A percentile compares a stretch with the other conserved stretches of the same genome.
Conservation (phyloP, 1,140 invertebrate genomes). For the Drosophila arawakana region DNA sequence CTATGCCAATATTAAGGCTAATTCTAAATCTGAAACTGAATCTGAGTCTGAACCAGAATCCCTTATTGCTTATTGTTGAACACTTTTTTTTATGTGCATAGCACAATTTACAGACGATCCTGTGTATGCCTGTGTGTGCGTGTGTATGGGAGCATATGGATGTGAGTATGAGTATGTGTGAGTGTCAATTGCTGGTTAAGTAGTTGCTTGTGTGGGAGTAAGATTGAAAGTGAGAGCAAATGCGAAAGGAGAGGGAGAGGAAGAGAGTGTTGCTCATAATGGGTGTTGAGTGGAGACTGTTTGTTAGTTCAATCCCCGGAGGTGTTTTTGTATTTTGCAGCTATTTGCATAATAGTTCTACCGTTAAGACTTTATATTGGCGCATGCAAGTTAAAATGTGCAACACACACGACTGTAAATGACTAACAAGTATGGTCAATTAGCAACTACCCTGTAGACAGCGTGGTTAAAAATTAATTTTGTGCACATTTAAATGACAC, state of each 20-base stretch:
- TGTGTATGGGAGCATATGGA: conserved; percentile 27
- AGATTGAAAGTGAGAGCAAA: too few relatives aligned
- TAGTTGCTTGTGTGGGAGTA: conserved; percentile 18
- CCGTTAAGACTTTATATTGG: not conserved
- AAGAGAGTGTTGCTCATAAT: conserved; percentile 24
- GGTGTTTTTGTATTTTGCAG: conserved; percentile 17
- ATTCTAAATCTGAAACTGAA: conserved; percentile 16
- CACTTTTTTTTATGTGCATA: conserved; percentile 31
- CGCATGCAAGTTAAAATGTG: conserved; percentile 1
- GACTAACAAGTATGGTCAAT: not conserved
- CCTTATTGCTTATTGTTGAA: conserved; percentile 25
- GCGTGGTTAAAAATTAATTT: too few relatives aligned
- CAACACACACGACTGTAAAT: not conserved
- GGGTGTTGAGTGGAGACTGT: conserved; percentile 19
- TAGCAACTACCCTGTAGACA: not conserved
- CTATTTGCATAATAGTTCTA: conserved; percentile 24
- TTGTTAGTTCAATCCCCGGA: conserved; percentile 25
- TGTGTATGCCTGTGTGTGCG: conserved; percentile 46
- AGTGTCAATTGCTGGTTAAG: conserved; percentile 42
- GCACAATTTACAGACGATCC: conserved; percentile 51
- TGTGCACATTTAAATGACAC: too few relatives aligned
- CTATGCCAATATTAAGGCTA: not conserved
- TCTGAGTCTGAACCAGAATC: conserved; percentile 9
- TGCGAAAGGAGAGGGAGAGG: not conserved
- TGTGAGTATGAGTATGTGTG: not conserved